Base-by-base conservation (phyloP, 2,888 invertebrate genomes). In the Miltochrista miniata region DNA sequence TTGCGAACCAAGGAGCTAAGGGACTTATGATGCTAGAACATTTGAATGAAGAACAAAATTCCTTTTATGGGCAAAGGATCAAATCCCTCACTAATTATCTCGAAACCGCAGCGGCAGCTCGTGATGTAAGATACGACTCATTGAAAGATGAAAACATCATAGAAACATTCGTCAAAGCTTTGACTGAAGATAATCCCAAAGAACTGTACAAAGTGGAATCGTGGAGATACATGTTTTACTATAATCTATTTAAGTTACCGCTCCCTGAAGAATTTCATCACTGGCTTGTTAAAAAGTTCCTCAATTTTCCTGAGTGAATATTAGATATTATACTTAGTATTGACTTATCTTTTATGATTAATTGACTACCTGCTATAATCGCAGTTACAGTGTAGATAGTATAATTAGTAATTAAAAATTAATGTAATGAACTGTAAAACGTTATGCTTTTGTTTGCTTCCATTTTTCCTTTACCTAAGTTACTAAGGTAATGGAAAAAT, bases 51-150 rank as follows among this genome's bases (percentile, higher is more conserved):
- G 95, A 96, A 72, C 95, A 95, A 64, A 91, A 85, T 57, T 60
- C 74, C 0, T 93, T 94, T 68, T 96, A 96, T 72, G 94, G 92
- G 4, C 90, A 93, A 18, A 95, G 95, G 77, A 96, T 97, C 59
- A 85, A 87, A 33, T 76, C 86, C 11, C 94, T 95, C 51, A 93
- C 93, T 54, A 79, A 90, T 12, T 95, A 95, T 74, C 82, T 96
- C 13, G 56, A 58, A 41, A 78, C 81, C 1, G 70, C 81, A 1
- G 70, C 92, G 1, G 72, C 93, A 9, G 74, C 91, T 0, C 76
- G 87, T 3, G 74, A 88, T 48, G 43, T 72, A 37, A 77, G 78
- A 40, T 93, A 87, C 59, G 80, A 90, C 35, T 92, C 94, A 0
- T 74, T 92, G 62, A 90, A 84, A 64, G 85, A 96, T 36, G 83